Percentiles rank a stretch among this genome's conserved stretches.
These are phyloP conservation scores for Channa argus DNA, from an alignment of 2,113 vertebrate genomes.

Conservation along the genomic window DNA sequence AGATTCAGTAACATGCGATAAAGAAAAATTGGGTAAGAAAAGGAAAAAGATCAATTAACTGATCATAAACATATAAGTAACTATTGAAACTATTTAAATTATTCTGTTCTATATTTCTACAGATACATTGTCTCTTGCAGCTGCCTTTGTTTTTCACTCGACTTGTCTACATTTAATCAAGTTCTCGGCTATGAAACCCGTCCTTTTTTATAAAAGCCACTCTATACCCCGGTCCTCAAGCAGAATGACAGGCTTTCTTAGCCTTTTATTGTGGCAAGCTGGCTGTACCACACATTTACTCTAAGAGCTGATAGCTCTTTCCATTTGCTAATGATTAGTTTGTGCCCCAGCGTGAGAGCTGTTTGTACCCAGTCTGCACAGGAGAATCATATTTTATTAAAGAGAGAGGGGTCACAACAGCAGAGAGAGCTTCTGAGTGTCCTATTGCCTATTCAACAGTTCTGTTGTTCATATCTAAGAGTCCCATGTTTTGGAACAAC, in stretches of 20 bases:
- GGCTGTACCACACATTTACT: constrained; percentile 43
- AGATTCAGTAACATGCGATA: too few relatives aligned
- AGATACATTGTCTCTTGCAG: background rate
- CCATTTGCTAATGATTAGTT: constrained; percentile 62
- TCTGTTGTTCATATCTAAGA: constrained; percentile 37
- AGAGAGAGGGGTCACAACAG: constrained; percentile 42
- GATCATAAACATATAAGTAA: background rate
- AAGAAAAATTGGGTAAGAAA: too few relatives aligned
- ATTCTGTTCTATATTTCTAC: background rate
- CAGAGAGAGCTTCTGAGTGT: constrained; percentile 33
- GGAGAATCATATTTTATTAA: constrained; percentile 51
- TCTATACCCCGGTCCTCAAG: constrained; percentile 15
- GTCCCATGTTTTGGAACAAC: constrained; percentile 14
- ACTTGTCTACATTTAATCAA: constrained; percentile 31
- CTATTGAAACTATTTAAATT: background rate
- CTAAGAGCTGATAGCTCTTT: constrained; percentile 49
- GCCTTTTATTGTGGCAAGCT: constrained; percentile 40
- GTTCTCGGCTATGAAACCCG: constrained; percentile 28
- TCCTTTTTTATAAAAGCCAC: constrained; percentile 30
- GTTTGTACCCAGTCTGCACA: constrained; percentile 51
- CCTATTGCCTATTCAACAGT: constrained; percentile 37
- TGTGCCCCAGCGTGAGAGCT: constrained; percentile 41
- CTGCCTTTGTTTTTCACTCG: constrained; percentile 1
- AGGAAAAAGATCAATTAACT: background rate
- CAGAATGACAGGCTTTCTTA: constrained; percentile 34